Conservation (phyloP, 2,888 invertebrate genomes). For the Rosalia funebris region DNA sequence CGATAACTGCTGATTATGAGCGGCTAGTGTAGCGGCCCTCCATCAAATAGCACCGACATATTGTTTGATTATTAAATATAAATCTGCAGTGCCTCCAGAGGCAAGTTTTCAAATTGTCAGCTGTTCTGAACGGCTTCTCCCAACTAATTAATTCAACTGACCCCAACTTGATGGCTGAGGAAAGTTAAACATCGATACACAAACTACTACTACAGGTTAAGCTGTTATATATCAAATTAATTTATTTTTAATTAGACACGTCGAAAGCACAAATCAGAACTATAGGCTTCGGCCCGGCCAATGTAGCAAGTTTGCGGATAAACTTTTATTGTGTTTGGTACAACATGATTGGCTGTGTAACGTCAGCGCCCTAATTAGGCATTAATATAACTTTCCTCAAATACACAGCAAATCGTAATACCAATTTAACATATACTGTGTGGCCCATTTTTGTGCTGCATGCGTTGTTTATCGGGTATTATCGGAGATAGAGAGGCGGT, state of each 20-base stretch:
- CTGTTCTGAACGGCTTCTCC: slow-evolving; percentile 57
- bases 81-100: slow-evolving; percentile 48
- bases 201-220: slow-evolving; percentile 50
- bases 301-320: slow-evolving; percentile 29
- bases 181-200: slow-evolving; percentile 55
- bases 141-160: slow-evolving; percentile 58
- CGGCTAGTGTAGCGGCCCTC: slow-evolving; percentile 28
- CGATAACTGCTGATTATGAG: slow-evolving; percentile 16
- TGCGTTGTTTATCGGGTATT: too few relatives aligned
- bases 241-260: slow-evolving; percentile 53
- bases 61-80: slow-evolving; percentile 58
- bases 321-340: slow-evolving; percentile 27
- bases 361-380: neutral
- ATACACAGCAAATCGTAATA: too few relatives aligned
- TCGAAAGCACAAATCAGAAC: slow-evolving; percentile 50
- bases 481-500: too few relatives aligned
- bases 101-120: slow-evolving; percentile 58
- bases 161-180: slow-evolving; percentile 51
- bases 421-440: too few relatives aligned
- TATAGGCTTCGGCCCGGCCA: slow-evolving; percentile 30
- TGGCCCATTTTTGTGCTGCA: too few relatives aligned
- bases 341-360: slow-evolving; percentile 3
- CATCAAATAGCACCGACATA: slow-evolving; percentile 47
- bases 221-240: slow-evolving; percentile 47
- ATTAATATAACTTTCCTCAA: slow-evolving; percentile 9